These are phyloP conservation scores for Entomobrya proxima DNA, from an alignment of 2,888 invertebrate genomes.

Conservation along the genomic window DNA sequence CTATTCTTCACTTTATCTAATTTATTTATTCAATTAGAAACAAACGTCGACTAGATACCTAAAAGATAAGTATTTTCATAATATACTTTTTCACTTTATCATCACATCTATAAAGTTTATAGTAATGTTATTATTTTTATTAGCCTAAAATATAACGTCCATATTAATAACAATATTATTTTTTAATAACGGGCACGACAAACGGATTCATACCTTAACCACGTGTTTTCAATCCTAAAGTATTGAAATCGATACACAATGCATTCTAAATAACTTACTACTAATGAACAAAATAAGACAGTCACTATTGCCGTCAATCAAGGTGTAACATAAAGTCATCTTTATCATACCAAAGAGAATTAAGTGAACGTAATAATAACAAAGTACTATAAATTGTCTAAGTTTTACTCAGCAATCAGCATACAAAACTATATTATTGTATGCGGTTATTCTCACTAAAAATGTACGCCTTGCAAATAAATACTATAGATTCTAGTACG, in stretches of 20 bases:
- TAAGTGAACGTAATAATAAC: background rate
- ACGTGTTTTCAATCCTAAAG: background rate
- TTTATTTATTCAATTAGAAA: slow-evolving; percentile 19
- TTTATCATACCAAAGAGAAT: no score
- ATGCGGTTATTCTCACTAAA: slow-evolving; percentile 1
- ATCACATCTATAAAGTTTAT: slow-evolving; percentile 37
- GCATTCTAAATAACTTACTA: background rate
- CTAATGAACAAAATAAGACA: slow-evolving; percentile 5
- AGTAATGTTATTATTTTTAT: no score
- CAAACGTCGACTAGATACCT: slow-evolving; percentile 46
- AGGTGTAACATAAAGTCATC: background rate
- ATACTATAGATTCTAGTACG: background rate
- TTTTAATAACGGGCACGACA: slow-evolving; percentile 1
- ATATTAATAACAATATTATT: background rate
- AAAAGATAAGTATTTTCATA: no score
- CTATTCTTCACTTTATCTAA: background rate
- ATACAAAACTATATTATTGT: background rate
- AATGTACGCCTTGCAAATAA: slow-evolving; percentile 27
- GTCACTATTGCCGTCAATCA: background rate
- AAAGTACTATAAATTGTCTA: background rate
- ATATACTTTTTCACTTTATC: background rate
- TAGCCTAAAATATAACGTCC: background rate
- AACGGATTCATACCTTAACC: background rate
- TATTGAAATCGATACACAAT: background rate
- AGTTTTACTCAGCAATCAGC: slow-evolving; percentile 15